phyloP scores from a whole-genome alignment of 1,140 invertebrate genomes.

The Eubasilissa regina region DNA sequence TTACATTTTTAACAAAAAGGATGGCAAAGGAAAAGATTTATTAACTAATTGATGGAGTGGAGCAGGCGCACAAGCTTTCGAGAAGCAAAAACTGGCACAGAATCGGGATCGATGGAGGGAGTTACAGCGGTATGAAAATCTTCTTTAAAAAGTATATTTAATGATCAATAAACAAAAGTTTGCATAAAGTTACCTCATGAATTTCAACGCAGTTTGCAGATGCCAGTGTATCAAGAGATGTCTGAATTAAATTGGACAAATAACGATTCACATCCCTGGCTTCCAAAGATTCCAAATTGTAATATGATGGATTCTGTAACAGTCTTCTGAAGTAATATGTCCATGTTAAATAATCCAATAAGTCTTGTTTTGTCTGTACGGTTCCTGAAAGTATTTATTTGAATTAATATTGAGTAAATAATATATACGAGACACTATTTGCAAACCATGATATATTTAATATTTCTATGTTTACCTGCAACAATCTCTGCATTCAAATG shows the following conservation, averaged over 20 bases:
- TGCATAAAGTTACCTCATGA: constrained; percentile 68
- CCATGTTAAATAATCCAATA: constrained; percentile 98
- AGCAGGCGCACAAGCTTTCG: too few relatives aligned
- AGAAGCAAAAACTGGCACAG: too few relatives aligned
- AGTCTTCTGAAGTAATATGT: constrained; percentile 97
- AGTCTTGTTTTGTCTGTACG: constrained; percentile 92
- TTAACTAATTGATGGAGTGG: too few relatives aligned
- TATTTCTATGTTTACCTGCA: constrained; percentile 74
- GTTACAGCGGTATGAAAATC: too few relatives aligned
- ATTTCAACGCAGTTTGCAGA: constrained; percentile 85
- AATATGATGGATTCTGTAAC: constrained; percentile 95
- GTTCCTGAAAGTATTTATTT: constrained; percentile 75
- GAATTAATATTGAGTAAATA: neutral
- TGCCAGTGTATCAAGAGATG: constrained; percentile 80
- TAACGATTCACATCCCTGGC: constrained; percentile 82
- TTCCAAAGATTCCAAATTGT: constrained; percentile 86
- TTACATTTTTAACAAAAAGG: too few relatives aligned
- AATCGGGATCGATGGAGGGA: too few relatives aligned
- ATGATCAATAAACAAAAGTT: constrained; percentile 54
- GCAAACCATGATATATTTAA: too few relatives aligned
- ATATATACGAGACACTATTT: too few relatives aligned
- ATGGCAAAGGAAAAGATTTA: too few relatives aligned
- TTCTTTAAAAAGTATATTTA: too few relatives aligned
- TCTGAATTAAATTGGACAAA: constrained; percentile 85
- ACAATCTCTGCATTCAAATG: constrained; percentile 98